Evolutionary conservation across 1,140 invertebrate species (phyloP).

Genomic region (Drosophila nigromelanica): DNA sequence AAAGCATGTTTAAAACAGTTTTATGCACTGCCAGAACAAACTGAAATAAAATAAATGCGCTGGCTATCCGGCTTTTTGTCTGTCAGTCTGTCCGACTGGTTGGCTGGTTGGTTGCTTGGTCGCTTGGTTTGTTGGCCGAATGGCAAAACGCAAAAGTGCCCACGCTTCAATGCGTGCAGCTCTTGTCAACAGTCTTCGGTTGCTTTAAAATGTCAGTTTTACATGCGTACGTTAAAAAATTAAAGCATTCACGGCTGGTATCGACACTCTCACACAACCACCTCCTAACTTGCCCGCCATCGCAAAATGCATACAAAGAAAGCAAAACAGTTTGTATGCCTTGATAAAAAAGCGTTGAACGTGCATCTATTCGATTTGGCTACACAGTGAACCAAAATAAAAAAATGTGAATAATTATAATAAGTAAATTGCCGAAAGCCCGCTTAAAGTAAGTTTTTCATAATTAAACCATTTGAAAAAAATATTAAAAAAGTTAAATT

Average conservation of each 20-base stretch:
- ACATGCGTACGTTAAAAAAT: constrained; percentile 45
- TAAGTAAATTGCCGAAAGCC: too few relatives aligned
- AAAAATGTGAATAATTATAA: too few relatives aligned
- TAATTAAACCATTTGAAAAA: too few relatives aligned
- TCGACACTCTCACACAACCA: constrained; percentile 14
- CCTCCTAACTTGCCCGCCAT: constrained; percentile 4
- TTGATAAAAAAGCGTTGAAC: constrained; percentile 16
- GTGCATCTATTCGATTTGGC: constrained; percentile 1
- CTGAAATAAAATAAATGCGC: constrained; percentile 78
- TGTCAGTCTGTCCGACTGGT: constrained; percentile 7
- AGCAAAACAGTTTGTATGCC: constrained; percentile 36
- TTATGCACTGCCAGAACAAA: constrained; percentile 75
- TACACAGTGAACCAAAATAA: neutral
- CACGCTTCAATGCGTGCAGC: constrained; percentile 73
- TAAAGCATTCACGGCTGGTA: constrained; percentile 3
- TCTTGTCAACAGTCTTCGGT: constrained; percentile 51
- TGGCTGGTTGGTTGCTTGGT: constrained; percentile 20
- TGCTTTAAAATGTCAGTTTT: constrained; percentile 80
- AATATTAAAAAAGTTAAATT: too few relatives aligned
- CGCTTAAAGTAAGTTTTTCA: too few relatives aligned
- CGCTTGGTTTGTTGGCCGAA: constrained; percentile 33
- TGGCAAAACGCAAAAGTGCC: constrained; percentile 75
- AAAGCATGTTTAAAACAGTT: constrained; percentile 74
- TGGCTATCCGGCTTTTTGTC: constrained; percentile 35
- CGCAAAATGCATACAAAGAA: constrained; percentile 50